phyloP scores from a whole-genome alignment of 2,888 invertebrate species.

The Lordiphosa fenestrarum region DNA sequence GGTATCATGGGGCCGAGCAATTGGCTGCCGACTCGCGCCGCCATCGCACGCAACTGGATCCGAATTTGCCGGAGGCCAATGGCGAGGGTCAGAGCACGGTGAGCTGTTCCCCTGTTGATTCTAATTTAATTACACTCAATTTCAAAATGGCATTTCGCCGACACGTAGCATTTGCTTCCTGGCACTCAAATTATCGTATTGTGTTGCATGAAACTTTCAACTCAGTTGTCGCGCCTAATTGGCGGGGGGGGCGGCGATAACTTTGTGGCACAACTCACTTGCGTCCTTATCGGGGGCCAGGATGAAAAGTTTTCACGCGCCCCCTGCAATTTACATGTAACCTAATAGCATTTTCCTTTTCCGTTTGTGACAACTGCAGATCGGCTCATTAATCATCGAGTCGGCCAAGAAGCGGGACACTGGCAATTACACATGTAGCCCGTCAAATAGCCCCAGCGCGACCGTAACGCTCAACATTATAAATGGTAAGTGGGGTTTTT shows the following conservation, averaged over 20 bases:
- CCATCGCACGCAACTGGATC: constrained; percentile 79
- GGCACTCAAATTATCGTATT: constrained; percentile 49
- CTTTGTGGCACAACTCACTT: constrained; percentile 17
- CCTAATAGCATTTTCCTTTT: constrained; percentile 10
- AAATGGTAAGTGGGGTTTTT: constrained; percentile 85
- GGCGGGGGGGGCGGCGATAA: constrained; percentile 25
- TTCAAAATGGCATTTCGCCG: constrained; percentile 43
- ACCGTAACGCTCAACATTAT: constrained; percentile 94
- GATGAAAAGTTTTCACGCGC: constrained; percentile 23
- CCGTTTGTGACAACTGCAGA: constrained; percentile 59
- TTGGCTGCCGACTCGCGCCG: constrained; percentile 79
- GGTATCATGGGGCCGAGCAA: constrained; percentile 86
- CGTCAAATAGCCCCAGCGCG: constrained; percentile 94
- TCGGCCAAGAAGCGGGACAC: constrained; percentile 80
- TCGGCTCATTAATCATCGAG: constrained; percentile 81
- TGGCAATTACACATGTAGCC: constrained; percentile 96
- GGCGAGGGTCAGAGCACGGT: constrained; percentile 79
- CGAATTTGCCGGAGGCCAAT: constrained; percentile 76
- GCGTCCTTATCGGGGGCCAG: constrained; percentile 21
- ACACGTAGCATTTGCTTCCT: constrained; percentile 4
- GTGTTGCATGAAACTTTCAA: constrained; percentile 44
- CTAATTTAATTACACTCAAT: constrained; percentile 73
- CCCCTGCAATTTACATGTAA: constrained; percentile 14
- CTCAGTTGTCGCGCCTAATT: constrained; percentile 39
- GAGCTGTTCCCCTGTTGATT: constrained; percentile 60